Conservation (phyloP, 1,140 invertebrate genomes). For the Pinna nobilis region DNA sequence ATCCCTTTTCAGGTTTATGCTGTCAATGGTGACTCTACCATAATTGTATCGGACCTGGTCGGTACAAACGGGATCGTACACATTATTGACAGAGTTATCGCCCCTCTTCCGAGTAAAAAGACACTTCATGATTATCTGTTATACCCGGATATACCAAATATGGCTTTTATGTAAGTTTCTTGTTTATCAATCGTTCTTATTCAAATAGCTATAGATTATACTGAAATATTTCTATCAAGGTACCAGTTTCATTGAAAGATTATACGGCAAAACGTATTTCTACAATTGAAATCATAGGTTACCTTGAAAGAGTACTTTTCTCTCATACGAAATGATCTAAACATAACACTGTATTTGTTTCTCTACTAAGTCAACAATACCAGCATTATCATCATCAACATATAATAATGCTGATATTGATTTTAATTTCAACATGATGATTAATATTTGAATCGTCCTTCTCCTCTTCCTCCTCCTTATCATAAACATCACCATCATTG, state of each 20-base stretch:
- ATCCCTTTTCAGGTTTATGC: constrained; percentile 62
- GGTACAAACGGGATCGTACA: constrained; percentile 72
- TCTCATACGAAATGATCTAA: too few species aligned
- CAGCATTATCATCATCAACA: too few species aligned
- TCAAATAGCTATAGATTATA: too few species aligned
- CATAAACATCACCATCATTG: too few species aligned
- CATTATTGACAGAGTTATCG: constrained; percentile 71
- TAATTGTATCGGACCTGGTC: constrained; percentile 61
- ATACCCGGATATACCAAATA: constrained; percentile 49
- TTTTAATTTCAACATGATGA: too few species aligned
- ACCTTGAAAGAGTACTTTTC: too few species aligned
- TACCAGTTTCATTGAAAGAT: neutral
- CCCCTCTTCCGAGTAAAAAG: constrained; percentile 64
- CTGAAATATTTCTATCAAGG: neutral
- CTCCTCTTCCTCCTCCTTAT: too few species aligned
- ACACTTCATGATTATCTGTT: constrained; percentile 59
- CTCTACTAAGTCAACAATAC: too few species aligned
- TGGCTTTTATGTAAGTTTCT: constrained; percentile 61
- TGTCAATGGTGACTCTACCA: constrained; percentile 72
- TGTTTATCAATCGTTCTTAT: neutral
- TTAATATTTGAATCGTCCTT: too few species aligned
- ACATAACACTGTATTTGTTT: too few species aligned
- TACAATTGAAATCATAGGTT: too few species aligned
- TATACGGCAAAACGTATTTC: neutral
- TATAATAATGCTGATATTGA: too few species aligned